Percentiles rank a stretch among this genome's conserved stretches.
phyloP scores from a whole-genome alignment of 2,888 invertebrate species.

The Acanthoscelides obtectus region DNA sequence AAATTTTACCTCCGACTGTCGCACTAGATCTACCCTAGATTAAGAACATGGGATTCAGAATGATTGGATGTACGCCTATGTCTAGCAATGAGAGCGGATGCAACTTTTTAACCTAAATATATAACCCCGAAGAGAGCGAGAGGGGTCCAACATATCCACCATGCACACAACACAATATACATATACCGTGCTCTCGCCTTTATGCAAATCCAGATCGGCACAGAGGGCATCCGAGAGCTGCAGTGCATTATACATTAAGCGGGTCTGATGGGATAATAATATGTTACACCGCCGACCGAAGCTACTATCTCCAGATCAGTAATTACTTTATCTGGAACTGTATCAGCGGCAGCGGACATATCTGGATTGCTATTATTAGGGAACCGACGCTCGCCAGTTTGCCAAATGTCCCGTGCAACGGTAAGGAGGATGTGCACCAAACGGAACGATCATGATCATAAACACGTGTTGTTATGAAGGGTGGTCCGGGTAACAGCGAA shows the following conservation, averaged over 20 bases:
- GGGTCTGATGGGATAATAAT: conserved; percentile 5
- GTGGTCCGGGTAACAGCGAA: neutral
- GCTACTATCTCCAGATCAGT: neutral
- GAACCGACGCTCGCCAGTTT: neutral
- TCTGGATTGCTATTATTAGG: neutral
- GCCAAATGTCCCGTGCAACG: neutral
- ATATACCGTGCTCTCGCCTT: neutral
- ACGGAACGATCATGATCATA: neutral
- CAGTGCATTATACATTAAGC: conserved; percentile 2
- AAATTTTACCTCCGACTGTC: too few relatives aligned
- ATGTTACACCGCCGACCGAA: conserved; percentile 1
- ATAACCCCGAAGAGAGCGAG: neutral
- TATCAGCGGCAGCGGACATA: neutral
- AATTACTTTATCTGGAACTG: neutral
- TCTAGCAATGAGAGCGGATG: neutral
- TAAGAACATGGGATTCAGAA: too few relatives aligned
- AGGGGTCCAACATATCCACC: neutral
- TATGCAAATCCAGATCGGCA: neutral
- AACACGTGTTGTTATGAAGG: neutral
- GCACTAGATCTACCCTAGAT: too few relatives aligned
- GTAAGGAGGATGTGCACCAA: neutral
- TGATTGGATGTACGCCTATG: neutral
- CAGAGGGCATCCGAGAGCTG: neutral
- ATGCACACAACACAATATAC: neutral
- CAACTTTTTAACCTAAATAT: neutral